Conservation (phyloP, 2,797 vertebrate genomes). For the Gymnocypris eckloni region DNA sequence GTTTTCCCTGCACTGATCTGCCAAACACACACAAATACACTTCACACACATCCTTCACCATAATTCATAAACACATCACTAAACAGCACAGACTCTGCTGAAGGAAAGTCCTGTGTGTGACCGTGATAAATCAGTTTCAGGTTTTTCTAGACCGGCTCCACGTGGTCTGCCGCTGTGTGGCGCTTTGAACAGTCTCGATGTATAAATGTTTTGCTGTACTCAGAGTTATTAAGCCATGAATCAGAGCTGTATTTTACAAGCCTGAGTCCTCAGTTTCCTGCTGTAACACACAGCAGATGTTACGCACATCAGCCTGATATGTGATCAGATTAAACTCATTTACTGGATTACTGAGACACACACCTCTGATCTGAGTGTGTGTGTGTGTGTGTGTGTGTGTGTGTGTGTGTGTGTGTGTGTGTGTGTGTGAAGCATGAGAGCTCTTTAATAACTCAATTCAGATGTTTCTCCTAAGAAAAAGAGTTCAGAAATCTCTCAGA, state of each 20-base stretch:
- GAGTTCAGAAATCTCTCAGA: neutral
- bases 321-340: slow-evolving; percentile 41
- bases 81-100: neutral
- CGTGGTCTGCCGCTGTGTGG: slow-evolving; percentile 49
- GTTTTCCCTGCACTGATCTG: slow-evolving; percentile 44
- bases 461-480: neutral
- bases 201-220: slow-evolving; percentile 77
- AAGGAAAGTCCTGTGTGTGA: slow-evolving; percentile 18
- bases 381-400: neutral
- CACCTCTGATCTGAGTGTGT: neutral
- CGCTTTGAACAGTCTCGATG: slow-evolving; percentile 71
- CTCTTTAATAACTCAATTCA: neutral
- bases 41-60: slow-evolving; percentile 8
- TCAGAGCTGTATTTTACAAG: slow-evolving; percentile 76
- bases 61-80: slow-evolving; percentile 8
- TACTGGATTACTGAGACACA: neutral
- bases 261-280: slow-evolving; percentile 73
- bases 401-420: slow-evolving; percentile 33
- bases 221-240: slow-evolving; percentile 80
- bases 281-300: slow-evolving; percentile 79
- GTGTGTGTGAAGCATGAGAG: neutral
- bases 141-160: slow-evolving; percentile 18
- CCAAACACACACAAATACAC: slow-evolving; percentile 29
- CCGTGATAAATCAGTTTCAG: slow-evolving; percentile 51
- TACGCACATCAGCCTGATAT: slow-evolving; percentile 21